Evolutionary conservation across 1,140 invertebrate species (phyloP).

Genomic region (Rhyzopertha dominica): DNA sequence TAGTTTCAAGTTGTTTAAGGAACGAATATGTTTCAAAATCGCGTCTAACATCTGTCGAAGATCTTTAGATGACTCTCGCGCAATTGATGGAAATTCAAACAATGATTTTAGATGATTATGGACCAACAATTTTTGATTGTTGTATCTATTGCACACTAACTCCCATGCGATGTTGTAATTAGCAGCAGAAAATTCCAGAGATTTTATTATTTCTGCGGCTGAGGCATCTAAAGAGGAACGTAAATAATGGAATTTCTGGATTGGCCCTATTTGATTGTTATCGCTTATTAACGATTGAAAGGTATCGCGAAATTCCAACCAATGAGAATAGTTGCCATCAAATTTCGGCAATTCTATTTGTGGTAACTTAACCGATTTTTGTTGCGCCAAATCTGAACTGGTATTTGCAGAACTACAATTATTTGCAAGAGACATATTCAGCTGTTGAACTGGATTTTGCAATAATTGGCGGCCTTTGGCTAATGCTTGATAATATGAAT

Average conservation of each 20-base stretch:
- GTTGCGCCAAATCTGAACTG: no score
- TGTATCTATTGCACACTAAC: slow-evolving; percentile 28
- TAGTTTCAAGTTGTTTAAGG: no score
- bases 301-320: slow-evolving; percentile 31
- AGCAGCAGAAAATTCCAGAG: slow-evolving; percentile 20
- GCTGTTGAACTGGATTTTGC: no score
- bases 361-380: slow-evolving; percentile 19
- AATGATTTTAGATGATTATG: slow-evolving; percentile 2
- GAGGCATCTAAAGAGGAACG: slow-evolving; percentile 25
- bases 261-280: slow-evolving; percentile 16
- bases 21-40: no score
- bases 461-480: no score
- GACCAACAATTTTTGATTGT: slow-evolving; percentile 24
- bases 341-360: slow-evolving; percentile 26
- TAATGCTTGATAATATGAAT: no score
- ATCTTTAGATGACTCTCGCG: not conserved
- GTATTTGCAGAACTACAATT: no score
- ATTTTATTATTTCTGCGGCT: slow-evolving; percentile 24
- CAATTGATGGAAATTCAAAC: not conserved
- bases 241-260: slow-evolving; percentile 33
- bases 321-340: slow-evolving; percentile 26
- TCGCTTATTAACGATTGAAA: slow-evolving; percentile 25
- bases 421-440: no score
- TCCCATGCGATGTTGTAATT: slow-evolving; percentile 33
- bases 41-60: not conserved